Evolutionary conservation across 1,140 invertebrate species (phyloP), one percentile per base, ranked within the genome.

Genomic region (Spodoptera frugiperda): DNA sequence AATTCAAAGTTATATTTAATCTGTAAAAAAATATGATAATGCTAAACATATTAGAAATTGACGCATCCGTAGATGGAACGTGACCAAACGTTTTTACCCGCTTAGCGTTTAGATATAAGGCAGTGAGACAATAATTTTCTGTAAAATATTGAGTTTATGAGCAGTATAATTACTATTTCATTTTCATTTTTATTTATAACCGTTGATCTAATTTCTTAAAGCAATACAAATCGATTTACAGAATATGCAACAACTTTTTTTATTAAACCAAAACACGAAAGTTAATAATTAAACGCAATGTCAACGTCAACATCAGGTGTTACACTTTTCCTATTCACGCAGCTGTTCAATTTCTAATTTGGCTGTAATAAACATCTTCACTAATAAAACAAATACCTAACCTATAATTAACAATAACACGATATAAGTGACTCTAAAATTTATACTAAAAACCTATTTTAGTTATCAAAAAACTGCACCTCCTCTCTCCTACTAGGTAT

Each of bases 241-340:
- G 9, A 39, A 39, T 0, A 6, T 10, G 1, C 33, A 0, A 39
- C 0, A 39, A 39, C 33, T 39, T 39, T 8, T 39, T 39, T 8
- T 1, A 8, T 39, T 30, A 0, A 39, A 6, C 5, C 8, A 39
- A 39, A 39, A 39, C 33, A 39, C 33, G 33, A 6, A 39, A 39
- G 0, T 39, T 0, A 19, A 63, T 0, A 48, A 67, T 33, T n/a
- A 49, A 67, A 67, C 63, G 63, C 14, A 49, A 48, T 19, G 11
- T 12, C 61, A 65, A 65, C 44, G 63, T 49, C 44, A 63, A 63
- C 33, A 17, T 63, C 46, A 67, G 44, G 12, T 49, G 39, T 25
- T n/a, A 12, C 6, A 21, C 6, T 67, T 63, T 19, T 44, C 19
- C 63, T n/a, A 49, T 67, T 4, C 8, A 49, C 63, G 9, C 44